Evolutionary conservation across 2,113 vertebrate species (phyloP).

Genomic region (Trichomycterus rosablanca): DNA sequence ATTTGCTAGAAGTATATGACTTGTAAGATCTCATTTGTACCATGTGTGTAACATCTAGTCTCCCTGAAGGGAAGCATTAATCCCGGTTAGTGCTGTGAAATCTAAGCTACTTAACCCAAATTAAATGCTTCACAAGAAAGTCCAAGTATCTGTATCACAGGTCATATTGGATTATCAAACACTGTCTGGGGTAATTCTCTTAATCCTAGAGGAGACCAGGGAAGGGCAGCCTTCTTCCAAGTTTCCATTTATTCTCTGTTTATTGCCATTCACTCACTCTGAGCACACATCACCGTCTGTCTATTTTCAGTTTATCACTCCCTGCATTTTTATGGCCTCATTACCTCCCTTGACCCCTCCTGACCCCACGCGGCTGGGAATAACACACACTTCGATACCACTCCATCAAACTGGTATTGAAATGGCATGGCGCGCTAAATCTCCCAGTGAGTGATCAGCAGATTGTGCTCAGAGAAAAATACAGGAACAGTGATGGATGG

Average conservation of each 20-base stretch:
- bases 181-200: not conserved
- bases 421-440: no score
- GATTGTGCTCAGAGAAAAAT: not conserved
- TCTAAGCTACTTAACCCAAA: no score
- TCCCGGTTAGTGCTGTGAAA: no score
- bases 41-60: no score
- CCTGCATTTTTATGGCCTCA: constrained; percentile 62
- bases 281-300: constrained; percentile 1
- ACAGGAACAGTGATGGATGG: not conserved
- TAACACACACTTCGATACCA: constrained; percentile 54
- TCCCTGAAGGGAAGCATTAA: no score
- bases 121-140: no score
- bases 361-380: constrained; percentile 47
- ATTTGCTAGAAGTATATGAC: no score
- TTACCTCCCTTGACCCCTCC: constrained; percentile 52
- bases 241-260: constrained; percentile 9
- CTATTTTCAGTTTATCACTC: constrained; percentile 28
- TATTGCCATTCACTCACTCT: not conserved
- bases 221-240: no score
- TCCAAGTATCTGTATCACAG: no score
- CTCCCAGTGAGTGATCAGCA: not conserved
- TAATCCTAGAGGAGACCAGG: not conserved
- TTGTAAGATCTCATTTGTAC: no score
- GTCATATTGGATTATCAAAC: no score
- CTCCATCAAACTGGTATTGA: constrained; percentile 61